Evolutionary conservation across 2,113 vertebrate genomes (phyloP).

Genomic region (Ursus arctos): DNA sequence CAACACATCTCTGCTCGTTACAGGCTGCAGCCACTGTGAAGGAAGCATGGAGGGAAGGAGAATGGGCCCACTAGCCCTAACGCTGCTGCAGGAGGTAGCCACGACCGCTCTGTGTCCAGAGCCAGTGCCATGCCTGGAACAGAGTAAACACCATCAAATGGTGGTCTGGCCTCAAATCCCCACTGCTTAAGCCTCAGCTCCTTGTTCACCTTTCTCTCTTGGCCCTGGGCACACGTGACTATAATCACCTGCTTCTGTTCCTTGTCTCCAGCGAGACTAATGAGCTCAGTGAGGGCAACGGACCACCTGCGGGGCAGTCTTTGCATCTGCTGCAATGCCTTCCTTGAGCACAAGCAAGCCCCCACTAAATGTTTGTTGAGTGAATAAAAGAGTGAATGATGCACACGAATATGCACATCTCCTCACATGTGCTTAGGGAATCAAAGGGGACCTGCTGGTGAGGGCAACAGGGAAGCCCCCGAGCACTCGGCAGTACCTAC

Average conservation of each 20-base stretch:
- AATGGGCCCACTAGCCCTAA: rapidly evolving
- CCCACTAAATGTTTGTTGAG: not conserved
- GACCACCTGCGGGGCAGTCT: not conserved
- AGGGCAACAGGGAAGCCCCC: rapidly evolving
- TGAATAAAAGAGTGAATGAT: not conserved
- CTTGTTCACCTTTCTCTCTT: not conserved
- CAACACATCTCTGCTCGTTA: rapidly evolving
- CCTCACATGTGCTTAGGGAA: rapidly evolving
- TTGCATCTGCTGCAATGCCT: not conserved
- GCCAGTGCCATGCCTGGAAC: not conserved
- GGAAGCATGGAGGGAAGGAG: not conserved
- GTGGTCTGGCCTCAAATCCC: not conserved
- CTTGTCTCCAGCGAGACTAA: not conserved
- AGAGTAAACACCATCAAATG: not conserved
- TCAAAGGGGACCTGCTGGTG: rapidly evolving
- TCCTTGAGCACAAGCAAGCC: not conserved
- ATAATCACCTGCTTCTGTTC: not conserved
- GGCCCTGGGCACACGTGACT: not conserved
- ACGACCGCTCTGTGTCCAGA: rapidly evolving
- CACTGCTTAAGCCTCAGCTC: not conserved
- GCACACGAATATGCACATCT: not conserved
- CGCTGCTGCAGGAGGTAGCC: not conserved
- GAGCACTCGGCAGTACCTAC: not conserved
- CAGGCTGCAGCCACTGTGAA: not conserved
- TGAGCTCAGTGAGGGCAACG: not conserved